Conservation (phyloP, 1,140 invertebrate genomes). For the Bactericera cockerelli region DNA sequence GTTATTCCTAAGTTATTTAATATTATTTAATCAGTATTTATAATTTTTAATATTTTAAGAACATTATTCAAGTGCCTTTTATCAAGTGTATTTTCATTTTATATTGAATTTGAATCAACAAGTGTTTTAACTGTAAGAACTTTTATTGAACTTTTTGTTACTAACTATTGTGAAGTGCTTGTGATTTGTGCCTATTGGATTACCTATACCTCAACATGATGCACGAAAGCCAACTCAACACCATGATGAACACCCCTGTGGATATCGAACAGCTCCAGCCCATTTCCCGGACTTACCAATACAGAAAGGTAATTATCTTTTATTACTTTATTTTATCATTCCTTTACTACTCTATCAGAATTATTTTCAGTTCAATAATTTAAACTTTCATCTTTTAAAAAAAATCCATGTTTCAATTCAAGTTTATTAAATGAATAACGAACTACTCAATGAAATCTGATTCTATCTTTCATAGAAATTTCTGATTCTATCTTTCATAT, state of each 20-base stretch:
- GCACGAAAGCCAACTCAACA: background rate
- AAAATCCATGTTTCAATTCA: too few relatives aligned
- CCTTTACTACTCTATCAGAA: background rate
- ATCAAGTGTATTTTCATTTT: too few relatives aligned
- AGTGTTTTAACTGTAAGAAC: background rate
- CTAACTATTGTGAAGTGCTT: background rate
- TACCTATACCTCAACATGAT: background rate
- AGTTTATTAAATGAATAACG: background rate
- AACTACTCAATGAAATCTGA: background rate
- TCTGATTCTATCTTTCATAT: too few relatives aligned
- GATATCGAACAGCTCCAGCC: conserved; percentile 22
- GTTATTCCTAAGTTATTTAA: too few relatives aligned
- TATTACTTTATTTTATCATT: background rate
- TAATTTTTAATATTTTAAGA: too few relatives aligned
- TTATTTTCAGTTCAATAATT: background rate
- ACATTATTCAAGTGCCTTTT: too few relatives aligned
- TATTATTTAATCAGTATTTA: too few relatives aligned
- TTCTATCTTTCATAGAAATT: background rate
- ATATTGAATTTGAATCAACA: too few relatives aligned
- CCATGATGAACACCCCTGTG: conserved; percentile 13
- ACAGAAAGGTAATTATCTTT: background rate
- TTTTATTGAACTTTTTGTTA: conserved; percentile 2
- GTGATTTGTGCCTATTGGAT: background rate
- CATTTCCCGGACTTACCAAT: conserved; percentile 4
- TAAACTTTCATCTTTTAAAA: background rate